Conservation (phyloP, 1,140 invertebrate species). For the Ceratosolen fusciceps region DNA sequence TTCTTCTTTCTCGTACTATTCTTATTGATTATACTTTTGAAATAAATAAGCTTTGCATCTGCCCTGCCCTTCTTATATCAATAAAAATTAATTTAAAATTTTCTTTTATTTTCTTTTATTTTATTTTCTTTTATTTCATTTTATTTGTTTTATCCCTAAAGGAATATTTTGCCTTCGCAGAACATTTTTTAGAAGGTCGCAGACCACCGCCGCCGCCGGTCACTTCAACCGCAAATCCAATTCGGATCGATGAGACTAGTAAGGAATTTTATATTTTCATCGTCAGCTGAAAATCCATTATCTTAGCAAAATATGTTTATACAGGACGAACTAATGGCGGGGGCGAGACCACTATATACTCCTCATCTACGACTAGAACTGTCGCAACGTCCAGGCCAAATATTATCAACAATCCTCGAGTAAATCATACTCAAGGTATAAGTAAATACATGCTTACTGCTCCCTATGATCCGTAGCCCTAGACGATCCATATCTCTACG, state of each 20-base stretch:
- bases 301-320: not conserved
- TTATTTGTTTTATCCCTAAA: too few relatives aligned
- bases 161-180: too few relatives aligned
- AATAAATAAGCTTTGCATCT: too few relatives aligned
- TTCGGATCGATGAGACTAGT: conserved; percentile 1
- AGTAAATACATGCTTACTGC: too few relatives aligned
- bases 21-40: too few relatives aligned
- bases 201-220: not conserved
- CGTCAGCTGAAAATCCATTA: not conserved
- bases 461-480: not conserved
- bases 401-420: not conserved
- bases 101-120: too few relatives aligned
- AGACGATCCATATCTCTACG: not conserved
- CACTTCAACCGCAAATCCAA: conserved; percentile 16
- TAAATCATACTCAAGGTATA: conserved; percentile 27
- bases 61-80: too few relatives aligned
- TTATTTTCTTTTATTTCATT: too few relatives aligned
- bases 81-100: too few relatives aligned
- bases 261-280: not conserved
- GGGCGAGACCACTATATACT: conserved; percentile 22
- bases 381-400: conserved; percentile 20
- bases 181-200: conserved; percentile 7
- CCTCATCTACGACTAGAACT: conserved; percentile 16
- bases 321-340: not conserved
- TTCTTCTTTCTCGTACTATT: too few relatives aligned